Evolutionary conservation across 2,888 invertebrate species (phyloP).

Genomic region (Spisula solida): DNA sequence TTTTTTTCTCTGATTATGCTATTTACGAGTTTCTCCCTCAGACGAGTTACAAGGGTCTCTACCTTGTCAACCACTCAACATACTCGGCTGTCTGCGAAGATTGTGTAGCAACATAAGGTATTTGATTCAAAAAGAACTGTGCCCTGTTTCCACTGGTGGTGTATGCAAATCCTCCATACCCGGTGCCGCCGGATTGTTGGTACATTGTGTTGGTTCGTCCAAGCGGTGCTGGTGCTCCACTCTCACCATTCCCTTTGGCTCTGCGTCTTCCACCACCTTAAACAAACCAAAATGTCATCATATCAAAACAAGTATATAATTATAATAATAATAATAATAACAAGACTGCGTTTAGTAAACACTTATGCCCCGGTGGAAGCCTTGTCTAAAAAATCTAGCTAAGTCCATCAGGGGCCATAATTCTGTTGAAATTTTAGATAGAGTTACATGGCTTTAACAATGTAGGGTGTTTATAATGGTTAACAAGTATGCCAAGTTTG

Average conservation of each 20-base stretch:
- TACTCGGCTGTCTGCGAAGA: slow-evolving; percentile 79
- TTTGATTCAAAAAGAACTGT: slow-evolving; percentile 79
- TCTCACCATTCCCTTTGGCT: slow-evolving; percentile 59
- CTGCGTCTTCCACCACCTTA: slow-evolving; percentile 74
- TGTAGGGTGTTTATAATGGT: no score
- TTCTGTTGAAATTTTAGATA: no score
- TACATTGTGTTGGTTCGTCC: slow-evolving; percentile 73
- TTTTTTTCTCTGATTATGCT: background rate
- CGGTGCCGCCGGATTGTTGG: slow-evolving; percentile 58
- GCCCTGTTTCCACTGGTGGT: slow-evolving; percentile 75
- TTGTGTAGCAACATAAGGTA: slow-evolving; percentile 76
- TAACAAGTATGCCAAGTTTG: no score
- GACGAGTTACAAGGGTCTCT: slow-evolving; percentile 68
- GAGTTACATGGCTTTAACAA: no score
- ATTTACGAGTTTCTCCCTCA: slow-evolving; percentile 60
- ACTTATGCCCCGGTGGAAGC: no score
- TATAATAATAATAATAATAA: no score
- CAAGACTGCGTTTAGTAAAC: no score
- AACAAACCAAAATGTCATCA: background rate
- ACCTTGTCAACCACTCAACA: slow-evolving; percentile 81
- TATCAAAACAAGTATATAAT: no score
- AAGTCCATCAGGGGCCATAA: no score
- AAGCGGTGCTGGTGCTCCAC: slow-evolving; percentile 58
- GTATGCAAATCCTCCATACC: slow-evolving; percentile 77
- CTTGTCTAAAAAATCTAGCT: no score